A percentile compares a stretch with the other conserved stretches of the same genome.
Conservation (phyloP, 2,113 vertebrate species). For the Pitta sordida region DNA sequence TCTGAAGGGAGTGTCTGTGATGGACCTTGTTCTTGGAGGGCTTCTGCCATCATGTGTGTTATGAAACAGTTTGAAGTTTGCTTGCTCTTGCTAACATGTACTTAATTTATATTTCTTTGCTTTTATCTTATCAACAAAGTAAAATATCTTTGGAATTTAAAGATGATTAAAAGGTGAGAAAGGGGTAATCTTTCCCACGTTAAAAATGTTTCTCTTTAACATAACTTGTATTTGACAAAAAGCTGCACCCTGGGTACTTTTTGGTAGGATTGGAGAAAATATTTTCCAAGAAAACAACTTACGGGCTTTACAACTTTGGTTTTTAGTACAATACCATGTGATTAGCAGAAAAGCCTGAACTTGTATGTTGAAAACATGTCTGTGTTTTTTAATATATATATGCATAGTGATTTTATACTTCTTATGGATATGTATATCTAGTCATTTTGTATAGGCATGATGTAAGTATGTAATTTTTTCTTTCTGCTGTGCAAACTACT, state of each 20-base stretch:
- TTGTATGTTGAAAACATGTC: not conserved
- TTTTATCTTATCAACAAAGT: constrained; percentile 24
- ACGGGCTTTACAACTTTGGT: not conserved
- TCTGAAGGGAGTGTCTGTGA: not conserved
- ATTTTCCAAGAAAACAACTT: not conserved
- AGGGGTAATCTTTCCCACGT: not conserved
- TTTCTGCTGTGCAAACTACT: not conserved
- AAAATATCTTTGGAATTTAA: constrained; percentile 37
- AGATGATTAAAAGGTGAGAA: constrained; percentile 41
- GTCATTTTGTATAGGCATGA: not conserved
- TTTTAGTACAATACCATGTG: not conserved
- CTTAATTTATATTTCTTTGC: constrained; percentile 17
- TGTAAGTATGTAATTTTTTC: not conserved
- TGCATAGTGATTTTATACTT: not conserved
- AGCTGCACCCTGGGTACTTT: not conserved
- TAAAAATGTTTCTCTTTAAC: not conserved
- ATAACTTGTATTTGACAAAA: not conserved
- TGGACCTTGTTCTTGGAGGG: not conserved
- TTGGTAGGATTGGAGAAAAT: not conserved
- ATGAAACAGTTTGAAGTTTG: not conserved
- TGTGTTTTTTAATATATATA: not conserved
- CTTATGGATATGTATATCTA: not conserved
- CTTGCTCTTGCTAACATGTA: not conserved
- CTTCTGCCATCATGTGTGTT: not conserved
- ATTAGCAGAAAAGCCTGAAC: not conserved